A percentile compares a stretch with the other conserved stretches of the same genome.
phyloP scores from a whole-genome alignment of 2,113 vertebrate genomes.

The rat (Rattus norvegicus) region GRCr8 NC_086023.1:159114501-159115000 shows the following conservation, averaged over 20 bases:
- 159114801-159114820: not conserved
- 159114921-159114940: not conserved
- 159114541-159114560: not conserved
- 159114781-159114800: not conserved
- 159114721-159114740: not conserved
- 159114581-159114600: slow-evolving; percentile 45
- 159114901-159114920: not conserved
- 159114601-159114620: slow-evolving; percentile 1
- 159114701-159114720: not conserved
- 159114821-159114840: not conserved
- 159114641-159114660: no score
- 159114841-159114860: not conserved
- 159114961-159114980: not conserved
- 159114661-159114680: no score
- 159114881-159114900: no score
- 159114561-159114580: slow-evolving; percentile 21
- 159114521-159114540: not conserved
- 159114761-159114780: not conserved
- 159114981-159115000: not conserved
- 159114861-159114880: not conserved
- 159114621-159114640: not conserved
- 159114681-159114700: not conserved
- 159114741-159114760: not conserved
- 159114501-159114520: not conserved
- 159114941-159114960: not conserved